Base-by-base conservation (phyloP, 1,140 invertebrate genomes). In the Gryon sp. region DNA sequence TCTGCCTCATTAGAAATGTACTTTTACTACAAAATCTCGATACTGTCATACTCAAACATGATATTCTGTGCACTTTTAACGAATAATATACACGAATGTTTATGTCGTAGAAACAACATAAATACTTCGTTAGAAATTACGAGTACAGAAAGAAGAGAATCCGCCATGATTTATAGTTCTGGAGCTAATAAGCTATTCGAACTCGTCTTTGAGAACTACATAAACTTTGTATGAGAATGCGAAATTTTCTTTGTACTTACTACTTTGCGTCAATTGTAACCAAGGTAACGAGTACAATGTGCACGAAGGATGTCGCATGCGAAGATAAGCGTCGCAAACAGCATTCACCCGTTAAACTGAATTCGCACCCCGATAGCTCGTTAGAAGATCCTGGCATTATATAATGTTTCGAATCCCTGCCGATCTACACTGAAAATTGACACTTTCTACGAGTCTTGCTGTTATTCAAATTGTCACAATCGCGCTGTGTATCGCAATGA, bases 311-410 rank as follows among this genome's bases (percentile, higher is more conserved):
- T 69, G 63, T 76, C 59, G 55, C 43, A 24, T 16, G 48, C 40
- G 48, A 40, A 73, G 75, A 73, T 73, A 78, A 78, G 63, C 57
- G 43, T 28, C 52, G 57, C 36, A 74, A n/a, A 38, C 46, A 50
- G 63, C 76, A 65, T 69, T 73, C 76, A 69, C 24, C 59, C 69
- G 63, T 74, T 73, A 57, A 65, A 78, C 69, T 73, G 60, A 78
- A 78, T 78, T 78, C 75, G 66, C 68, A 50, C 69, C 70, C 74
- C 68, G 76, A 73, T 69, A 57, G 50, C 76, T 78, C 69, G 76
- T 78, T 78, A 78, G 69, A 69, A 62, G 24, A 22, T 63, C 62
- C 20, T 11, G 34, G 74, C 52, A 52, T 76, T 76, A 76, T 76
- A 41, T 40, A 18, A 9, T 59, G 59, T 76, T 70, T 65, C 65